phyloP scores from a whole-genome alignment of 2,888 invertebrate genomes.

The Watsonalla binaria region DNA sequence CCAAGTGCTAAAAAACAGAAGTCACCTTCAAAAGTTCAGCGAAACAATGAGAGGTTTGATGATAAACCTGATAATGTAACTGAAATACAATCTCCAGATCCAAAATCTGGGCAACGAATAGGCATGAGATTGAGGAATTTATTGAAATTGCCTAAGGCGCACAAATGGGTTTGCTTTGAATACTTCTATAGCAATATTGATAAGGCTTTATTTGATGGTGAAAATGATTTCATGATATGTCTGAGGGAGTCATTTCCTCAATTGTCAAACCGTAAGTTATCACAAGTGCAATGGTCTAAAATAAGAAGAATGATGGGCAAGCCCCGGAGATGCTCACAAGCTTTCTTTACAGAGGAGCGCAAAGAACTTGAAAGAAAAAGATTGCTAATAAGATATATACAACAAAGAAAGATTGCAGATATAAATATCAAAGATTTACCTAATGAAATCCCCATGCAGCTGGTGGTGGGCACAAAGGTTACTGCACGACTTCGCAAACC shows the following conservation, averaged over 20 bases:
- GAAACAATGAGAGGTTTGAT: slow-evolving; percentile 59
- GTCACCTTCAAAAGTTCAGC: slow-evolving; percentile 76
- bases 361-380: slow-evolving; percentile 93
- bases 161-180: slow-evolving; percentile 99
- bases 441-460: slow-evolving; percentile 94
- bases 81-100: slow-evolving; percentile 82
- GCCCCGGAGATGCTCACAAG: slow-evolving; percentile 94
- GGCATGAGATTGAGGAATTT: slow-evolving; percentile 94
- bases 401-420: slow-evolving; percentile 92
- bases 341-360: slow-evolving; percentile 97
- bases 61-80: slow-evolving; percentile 54
- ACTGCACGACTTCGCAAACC: slow-evolving; percentile 93
- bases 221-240: slow-evolving; percentile 97
- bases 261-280: slow-evolving; percentile 89
- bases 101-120: slow-evolving; percentile 92
- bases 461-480: slow-evolving; percentile 96
- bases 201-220: slow-evolving; percentile 94
- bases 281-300: slow-evolving; percentile 96
- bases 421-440: slow-evolving; percentile 92
- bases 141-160: slow-evolving; percentile 97
- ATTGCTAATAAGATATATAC: slow-evolving; percentile 93
- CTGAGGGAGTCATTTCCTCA: slow-evolving; percentile 96
- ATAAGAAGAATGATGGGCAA: slow-evolving; percentile 98
- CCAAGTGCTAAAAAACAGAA: slow-evolving; percentile 69
- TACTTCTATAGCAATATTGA: slow-evolving; percentile 99